Base-by-base conservation (phyloP, 2,888 invertebrate species). In the Brenthis daphne region DNA sequence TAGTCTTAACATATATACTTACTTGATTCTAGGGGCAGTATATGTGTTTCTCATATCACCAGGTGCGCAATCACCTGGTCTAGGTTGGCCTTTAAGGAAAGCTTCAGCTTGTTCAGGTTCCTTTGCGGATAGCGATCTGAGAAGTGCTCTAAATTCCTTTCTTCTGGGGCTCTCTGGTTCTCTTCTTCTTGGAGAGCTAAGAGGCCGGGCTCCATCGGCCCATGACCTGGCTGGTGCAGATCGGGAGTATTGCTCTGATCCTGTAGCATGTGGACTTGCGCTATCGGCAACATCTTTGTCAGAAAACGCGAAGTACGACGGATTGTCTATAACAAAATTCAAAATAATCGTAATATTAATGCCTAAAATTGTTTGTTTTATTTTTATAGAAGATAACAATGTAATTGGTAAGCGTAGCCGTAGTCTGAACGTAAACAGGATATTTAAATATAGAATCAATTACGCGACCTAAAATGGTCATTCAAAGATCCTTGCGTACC, bases 301-400 rank as follows among this genome's bases (percentile, higher is more conserved):
- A 75, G 94, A 93, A 79, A 96, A 87, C 79, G 95, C 94, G 86
- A 96, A 96, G 85, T 96, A 96, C 73, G 96, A 96, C 57, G 96
- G 96, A 87, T 96, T 96, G 90, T 96, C 96, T 96, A 94, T 77
- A 94, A 92, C 85, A 90, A 82, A 50, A 2, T 29, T 50, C 29
- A 50, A 33, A 60, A 60, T n/a, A 12, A 57, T 50, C n/a, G 16
- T 29, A 16, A n/a, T 50, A 60, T 29, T 29, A 48, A 48, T 11
- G 29, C 29, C 4, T 29, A 11, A 43, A 43, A 8, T 8, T 43
- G 2, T 37, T 43, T 8, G 8, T 43, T 8, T 43, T 43, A 11
- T 43, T 8, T 11, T 43, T 43, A 8, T 43, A 43, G 11, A 60
- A 33, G 33, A 6, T n/a, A 60, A 24, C 33, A 53, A 29, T n/a